Conservation (phyloP, 2,113 vertebrate species). For the Indicator indicator region DNA sequence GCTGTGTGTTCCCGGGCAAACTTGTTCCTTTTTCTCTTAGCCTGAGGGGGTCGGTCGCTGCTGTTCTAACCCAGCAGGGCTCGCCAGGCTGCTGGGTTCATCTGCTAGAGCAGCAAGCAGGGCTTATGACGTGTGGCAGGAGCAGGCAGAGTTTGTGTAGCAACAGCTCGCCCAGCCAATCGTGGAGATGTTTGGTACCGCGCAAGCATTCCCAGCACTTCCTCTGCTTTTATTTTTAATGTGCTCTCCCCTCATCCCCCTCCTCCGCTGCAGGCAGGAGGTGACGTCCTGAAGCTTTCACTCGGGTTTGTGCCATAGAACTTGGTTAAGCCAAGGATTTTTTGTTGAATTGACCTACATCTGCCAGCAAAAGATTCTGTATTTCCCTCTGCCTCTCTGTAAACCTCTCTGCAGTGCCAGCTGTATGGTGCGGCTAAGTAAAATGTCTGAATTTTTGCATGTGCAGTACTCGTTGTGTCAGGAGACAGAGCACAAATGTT, state of each 20-base stretch:
- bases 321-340: neutral
- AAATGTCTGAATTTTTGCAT: neutral
- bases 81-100: neutral
- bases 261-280: neutral
- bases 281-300: neutral
- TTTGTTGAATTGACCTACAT: neutral
- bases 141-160: constrained; percentile 13
- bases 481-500: neutral
- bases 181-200: neutral
- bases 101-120: neutral
- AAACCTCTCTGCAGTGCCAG: neutral
- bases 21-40: neutral
- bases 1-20: neutral
- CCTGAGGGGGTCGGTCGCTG: neutral
- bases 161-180: neutral
- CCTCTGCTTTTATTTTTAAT: constrained; percentile 11
- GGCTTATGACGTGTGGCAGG: neutral
- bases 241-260: neutral
- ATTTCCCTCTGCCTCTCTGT: neutral
- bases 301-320: neutral
- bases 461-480: neutral
- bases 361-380: neutral
- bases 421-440: neutral
- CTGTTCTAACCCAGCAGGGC: neutral
- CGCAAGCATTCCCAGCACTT: neutral